Evolutionary conservation across 1,140 invertebrate species (phyloP).

Genomic region (Thaumetopoea pityocampa): DNA sequence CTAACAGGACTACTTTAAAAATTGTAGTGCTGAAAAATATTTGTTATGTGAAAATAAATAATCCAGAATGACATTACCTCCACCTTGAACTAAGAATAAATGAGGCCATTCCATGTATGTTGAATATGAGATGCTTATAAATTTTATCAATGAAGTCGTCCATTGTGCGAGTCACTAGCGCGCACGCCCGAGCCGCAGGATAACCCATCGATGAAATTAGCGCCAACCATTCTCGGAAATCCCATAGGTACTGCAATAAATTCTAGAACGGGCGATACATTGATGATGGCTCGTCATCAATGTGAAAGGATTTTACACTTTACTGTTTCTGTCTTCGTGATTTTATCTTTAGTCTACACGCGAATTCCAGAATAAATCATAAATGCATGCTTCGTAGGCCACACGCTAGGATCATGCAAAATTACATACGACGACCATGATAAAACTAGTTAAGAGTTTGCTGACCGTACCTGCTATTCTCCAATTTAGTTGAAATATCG

Average conservation of each 20-base stretch:
- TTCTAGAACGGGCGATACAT: too few relatives aligned
- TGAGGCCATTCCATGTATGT: too few relatives aligned
- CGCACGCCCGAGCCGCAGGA: conserved; percentile 24
- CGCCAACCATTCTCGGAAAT: conserved; percentile 4
- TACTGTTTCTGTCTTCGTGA: conserved; percentile 1
- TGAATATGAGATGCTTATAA: neutral
- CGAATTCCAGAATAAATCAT: conserved; percentile 22
- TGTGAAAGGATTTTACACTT: conserved; percentile 17
- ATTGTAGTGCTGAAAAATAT: too few relatives aligned
- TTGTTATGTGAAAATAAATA: too few relatives aligned
- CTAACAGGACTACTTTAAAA: too few relatives aligned
- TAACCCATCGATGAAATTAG: conserved; percentile 22
- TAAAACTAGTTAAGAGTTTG: conserved; percentile 15
- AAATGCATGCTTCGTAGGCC: conserved; percentile 13
- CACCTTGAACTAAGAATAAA: too few relatives aligned
- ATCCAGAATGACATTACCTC: too few relatives aligned
- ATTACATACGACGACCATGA: conserved; percentile 11
- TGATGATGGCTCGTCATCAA: conserved; percentile 15
- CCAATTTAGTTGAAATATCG: conserved; percentile 66
- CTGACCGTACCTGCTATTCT: conserved; percentile 65
- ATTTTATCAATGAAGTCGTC: conserved; percentile 7
- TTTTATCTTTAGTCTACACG: conserved; percentile 6
- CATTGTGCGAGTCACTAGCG: conserved; percentile 16
- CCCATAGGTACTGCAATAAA: too few relatives aligned
- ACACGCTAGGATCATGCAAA: conserved; percentile 20